Evolutionary conservation across 1,140 invertebrate species (phyloP).

Genomic region (Brachystomella parvula): DNA sequence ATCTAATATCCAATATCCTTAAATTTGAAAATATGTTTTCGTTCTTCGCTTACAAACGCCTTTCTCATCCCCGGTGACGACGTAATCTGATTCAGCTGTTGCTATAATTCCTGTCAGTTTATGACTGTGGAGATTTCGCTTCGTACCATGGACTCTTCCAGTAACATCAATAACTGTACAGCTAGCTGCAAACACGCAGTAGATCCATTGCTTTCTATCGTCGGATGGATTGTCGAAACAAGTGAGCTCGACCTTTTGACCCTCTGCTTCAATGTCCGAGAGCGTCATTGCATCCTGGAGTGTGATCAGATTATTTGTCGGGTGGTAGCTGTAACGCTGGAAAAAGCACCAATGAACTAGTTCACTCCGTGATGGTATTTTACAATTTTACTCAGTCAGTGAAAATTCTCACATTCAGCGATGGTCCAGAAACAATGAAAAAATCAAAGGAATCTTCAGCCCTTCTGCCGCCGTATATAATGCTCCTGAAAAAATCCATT

Average conservation of each 20-base stretch:
- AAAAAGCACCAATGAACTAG: background rate
- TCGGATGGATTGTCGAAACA: slow-evolving; percentile 31
- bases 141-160: slow-evolving; percentile 33
- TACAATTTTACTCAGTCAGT: background rate
- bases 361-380: background rate
- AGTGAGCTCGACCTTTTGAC: slow-evolving; percentile 17
- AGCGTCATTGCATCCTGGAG: slow-evolving; percentile 33
- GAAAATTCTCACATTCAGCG: slow-evolving; percentile 10
- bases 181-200: slow-evolving; percentile 29
- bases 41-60: slow-evolving; percentile 20
- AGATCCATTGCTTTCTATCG: slow-evolving; percentile 36
- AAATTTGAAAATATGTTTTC: background rate
- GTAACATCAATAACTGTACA: slow-evolving; percentile 31
- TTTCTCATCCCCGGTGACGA: slow-evolving; percentile 34
- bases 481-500: slow-evolving; percentile 8
- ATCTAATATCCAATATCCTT: background rate
- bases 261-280: slow-evolving; percentile 32
- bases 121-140: slow-evolving; percentile 27
- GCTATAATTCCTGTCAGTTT: slow-evolving; percentile 30
- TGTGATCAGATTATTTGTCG: slow-evolving; percentile 21
- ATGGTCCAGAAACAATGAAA: slow-evolving; percentile 25
- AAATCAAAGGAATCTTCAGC: slow-evolving; percentile 27
- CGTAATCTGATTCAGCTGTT: slow-evolving; percentile 24
- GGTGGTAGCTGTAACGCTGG: slow-evolving; percentile 33
- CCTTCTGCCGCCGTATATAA: slow-evolving; percentile 26